phyloP scores from a whole-genome alignment of 2,888 invertebrate genomes.

The Platyscelio sp. region DNA sequence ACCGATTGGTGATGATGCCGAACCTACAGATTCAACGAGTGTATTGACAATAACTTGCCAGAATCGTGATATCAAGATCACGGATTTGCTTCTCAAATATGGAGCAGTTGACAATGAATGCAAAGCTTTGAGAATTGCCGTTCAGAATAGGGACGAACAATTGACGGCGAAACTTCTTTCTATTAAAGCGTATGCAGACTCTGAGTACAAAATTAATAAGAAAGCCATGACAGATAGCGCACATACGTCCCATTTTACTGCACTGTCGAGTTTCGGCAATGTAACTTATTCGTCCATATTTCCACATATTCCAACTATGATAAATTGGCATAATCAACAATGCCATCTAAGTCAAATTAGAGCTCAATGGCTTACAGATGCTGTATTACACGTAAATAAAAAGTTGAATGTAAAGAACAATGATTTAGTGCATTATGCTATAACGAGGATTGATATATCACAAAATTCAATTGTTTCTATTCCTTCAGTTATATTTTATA shows the following conservation, averaged over 20 bases:
- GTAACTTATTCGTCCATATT: constrained; percentile 93
- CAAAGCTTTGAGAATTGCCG: constrained; percentile 92
- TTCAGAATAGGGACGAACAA: constrained; percentile 90
- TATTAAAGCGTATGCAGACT: constrained; percentile 95
- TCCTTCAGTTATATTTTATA: constrained; percentile 93
- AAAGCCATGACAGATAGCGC: constrained; percentile 91
- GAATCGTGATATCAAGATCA: constrained; percentile 89
- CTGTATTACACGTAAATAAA: constrained; percentile 94
- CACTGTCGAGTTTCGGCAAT: constrained; percentile 86
- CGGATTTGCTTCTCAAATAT: constrained; percentile 91
- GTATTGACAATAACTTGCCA: constrained; percentile 90
- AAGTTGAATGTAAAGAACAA: constrained; percentile 89
- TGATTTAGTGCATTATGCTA: constrained; percentile 93
- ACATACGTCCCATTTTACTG: constrained; percentile 86
- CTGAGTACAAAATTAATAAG: constrained; percentile 96
- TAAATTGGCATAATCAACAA: constrained; percentile 96
- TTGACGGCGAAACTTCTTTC: constrained; percentile 94
- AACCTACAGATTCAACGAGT: constrained; percentile 72
- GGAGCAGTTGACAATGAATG: constrained; percentile 96
- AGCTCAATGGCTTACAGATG: constrained; percentile 94
- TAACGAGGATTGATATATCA: constrained; percentile 97
- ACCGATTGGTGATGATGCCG: too few relatives aligned
- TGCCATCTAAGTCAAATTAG: constrained; percentile 90
- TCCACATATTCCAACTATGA: constrained; percentile 94
- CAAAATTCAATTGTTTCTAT: constrained; percentile 93